These are phyloP conservation scores for Pseudomugil gertrudae DNA, from an alignment of 2,797 vertebrate genomes.

Conservation along the genomic window DNA sequence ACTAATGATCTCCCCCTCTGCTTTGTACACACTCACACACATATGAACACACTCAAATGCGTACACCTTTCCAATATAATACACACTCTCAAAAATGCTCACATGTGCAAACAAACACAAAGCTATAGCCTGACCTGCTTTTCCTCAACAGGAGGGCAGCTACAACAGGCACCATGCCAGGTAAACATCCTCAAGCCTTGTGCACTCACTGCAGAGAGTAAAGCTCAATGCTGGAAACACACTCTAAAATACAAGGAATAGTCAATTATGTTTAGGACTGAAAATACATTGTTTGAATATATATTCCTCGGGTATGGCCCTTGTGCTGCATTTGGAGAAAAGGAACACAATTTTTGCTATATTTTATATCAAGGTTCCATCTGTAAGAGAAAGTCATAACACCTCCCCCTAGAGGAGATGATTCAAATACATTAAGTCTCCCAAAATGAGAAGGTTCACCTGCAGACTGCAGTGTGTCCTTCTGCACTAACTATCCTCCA, in stretches of 20 bases:
- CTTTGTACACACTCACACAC: constrained; percentile 7
- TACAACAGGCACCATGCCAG: constrained; percentile 83
- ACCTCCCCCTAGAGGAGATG: constrained; percentile 60
- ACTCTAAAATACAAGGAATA: constrained; percentile 70
- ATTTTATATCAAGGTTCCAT: constrained; percentile 66
- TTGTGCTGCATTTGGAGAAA: constrained; percentile 59
- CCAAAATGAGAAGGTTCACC: constrained; percentile 77
- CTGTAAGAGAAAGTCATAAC: constrained; percentile 62
- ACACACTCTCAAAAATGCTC: constrained; percentile 41
- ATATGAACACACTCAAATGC: constrained; percentile 1
- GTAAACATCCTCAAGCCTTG: constrained; percentile 83
- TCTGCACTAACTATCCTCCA: constrained; percentile 76
- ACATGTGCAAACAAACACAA: constrained; percentile 60
- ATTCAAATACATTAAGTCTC: constrained; percentile 72
- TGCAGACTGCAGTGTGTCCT: constrained; percentile 71
- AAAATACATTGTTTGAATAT: constrained; percentile 65
- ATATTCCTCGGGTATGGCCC: constrained; percentile 56
- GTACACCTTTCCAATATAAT: constrained; percentile 17
- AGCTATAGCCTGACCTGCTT: constrained; percentile 75
- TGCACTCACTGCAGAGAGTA: constrained; percentile 79
- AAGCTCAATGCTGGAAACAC: constrained; percentile 71
- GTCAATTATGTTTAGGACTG: constrained; percentile 74
- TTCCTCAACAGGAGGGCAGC: constrained; percentile 78
- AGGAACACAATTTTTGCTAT: constrained; percentile 55
- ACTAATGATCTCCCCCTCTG: constrained; percentile 54